phyloP scores from a whole-genome alignment of 92 coral and sea anemone species.

The Bergia puertoricense region DNA sequence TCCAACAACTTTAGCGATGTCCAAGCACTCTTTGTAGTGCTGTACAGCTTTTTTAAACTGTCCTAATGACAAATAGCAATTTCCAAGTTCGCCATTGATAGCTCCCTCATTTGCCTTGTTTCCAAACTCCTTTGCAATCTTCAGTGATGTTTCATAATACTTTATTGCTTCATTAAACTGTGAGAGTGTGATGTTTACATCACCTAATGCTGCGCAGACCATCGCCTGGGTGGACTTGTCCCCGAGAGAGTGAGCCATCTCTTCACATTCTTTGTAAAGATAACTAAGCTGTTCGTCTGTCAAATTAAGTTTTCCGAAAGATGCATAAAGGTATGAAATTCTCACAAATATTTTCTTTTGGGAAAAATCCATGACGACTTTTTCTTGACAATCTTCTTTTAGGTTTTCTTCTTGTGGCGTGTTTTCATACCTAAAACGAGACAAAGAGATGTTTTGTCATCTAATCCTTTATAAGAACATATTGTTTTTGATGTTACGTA shows the following conservation, averaged over 20 bases:
- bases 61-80: conserved; percentile 1
- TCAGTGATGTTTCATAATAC: neutral
- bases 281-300: neutral
- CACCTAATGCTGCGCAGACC: neutral
- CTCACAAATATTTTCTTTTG: neutral
- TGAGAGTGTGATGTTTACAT: conserved; percentile 3
- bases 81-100: conserved; percentile 1
- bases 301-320: neutral
- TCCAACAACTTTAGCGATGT: neutral
- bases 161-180: conserved; percentile 5
- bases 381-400: neutral
- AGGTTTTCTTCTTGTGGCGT: too few species aligned
- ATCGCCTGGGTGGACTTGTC: neutral
- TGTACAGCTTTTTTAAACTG: conserved; percentile 1
- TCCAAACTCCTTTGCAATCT: neutral
- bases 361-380: neutral
- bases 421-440: neutral
- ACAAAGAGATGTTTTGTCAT: neutral
- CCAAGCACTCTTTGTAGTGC: neutral
- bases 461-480: too few species aligned
- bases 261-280: neutral
- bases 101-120: neutral
- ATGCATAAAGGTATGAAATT: neutral
- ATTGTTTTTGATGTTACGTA: too few species aligned
- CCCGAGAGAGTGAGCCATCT: neutral